Evolutionary conservation across 2,797 vertebrate species (phyloP).

Genomic region (Hippocampus kuda): DNA sequence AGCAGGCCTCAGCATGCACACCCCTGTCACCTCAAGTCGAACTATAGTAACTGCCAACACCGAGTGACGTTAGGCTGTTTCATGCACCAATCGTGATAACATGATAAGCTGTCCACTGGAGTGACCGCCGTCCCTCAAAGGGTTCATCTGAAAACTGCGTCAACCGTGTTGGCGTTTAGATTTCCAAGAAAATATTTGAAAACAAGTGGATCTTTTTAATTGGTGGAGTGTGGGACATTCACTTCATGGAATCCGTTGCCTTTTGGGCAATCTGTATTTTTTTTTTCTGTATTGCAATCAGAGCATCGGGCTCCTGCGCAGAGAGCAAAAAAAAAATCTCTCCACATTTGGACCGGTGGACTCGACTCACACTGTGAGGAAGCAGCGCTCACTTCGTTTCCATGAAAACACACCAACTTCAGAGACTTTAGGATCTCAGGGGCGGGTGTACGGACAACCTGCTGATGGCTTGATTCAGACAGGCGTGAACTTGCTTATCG

Average conservation of each 20-base stretch:
- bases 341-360: slow-evolving; percentile 33
- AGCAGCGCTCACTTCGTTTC: slow-evolving; percentile 52
- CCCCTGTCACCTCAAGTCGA: neutral
- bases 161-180: too few species aligned
- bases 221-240: slow-evolving; percentile 20
- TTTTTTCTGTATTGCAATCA: slow-evolving; percentile 60
- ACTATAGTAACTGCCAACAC: neutral
- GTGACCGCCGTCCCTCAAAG: too few species aligned
- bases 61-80: neutral
- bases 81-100: too few species aligned
- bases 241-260: slow-evolving; percentile 19
- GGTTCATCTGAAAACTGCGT: neutral
- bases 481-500: slow-evolving; percentile 12
- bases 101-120: too few species aligned
- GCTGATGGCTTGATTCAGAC: slow-evolving; percentile 17
- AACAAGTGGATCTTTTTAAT: neutral
- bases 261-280: slow-evolving; percentile 37
- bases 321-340: slow-evolving; percentile 23
- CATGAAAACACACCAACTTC: slow-evolving; percentile 46
- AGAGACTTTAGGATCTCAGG: slow-evolving; percentile 22
- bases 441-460: slow-evolving; percentile 12
- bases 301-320: slow-evolving; percentile 53
- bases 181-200: too few species aligned
- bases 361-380: slow-evolving; percentile 42
- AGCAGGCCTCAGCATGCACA: slow-evolving; percentile 6